Base-by-base conservation (phyloP, 2,113 vertebrate genomes). In the Phalacrocorax brasilianus region DNA sequence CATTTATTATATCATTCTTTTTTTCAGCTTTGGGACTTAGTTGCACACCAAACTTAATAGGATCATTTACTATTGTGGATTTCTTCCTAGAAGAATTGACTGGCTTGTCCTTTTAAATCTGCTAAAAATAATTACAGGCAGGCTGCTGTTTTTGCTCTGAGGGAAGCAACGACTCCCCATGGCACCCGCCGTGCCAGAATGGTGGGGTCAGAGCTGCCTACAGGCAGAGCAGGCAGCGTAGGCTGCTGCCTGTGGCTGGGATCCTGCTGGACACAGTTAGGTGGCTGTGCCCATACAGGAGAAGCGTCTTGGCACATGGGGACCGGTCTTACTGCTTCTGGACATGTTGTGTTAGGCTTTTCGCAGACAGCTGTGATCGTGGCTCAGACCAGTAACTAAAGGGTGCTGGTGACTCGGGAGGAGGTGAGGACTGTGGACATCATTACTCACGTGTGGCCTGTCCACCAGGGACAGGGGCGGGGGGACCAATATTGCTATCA, bases 391-490 rank as follows among this genome's bases (percentile, higher is more conserved):
- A 9, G 40, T 32, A 42, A 1, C 71, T 5, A 2, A 2, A 63
- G 30, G 38, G 15, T 14, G 19, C 26, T 0, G 10, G 86, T 42
- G 30, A 22, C 71, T 53, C 6, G 8, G 63, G 47, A 38, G 10
- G n/a, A 38, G 68, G 26, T 20, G 14, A 35, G 59, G 59, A 9
- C 30, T 6, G 8, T 20, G 56, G 76, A 33, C 72, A 86, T 78
- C 30, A 22, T 42, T n/a, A 11, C 52, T 68, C 75, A 49, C 2
- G 0, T 1, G 0, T 12, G 65, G 73, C 65, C 33, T 21, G 12
- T 50, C 62, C 62, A 8, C 32, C 11, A 4, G 30, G 53, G 24
- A 32, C 5, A 3, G 38, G n/a, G 44, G 44, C 15, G 44, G 44
- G 44, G 44, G 44, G 16, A 45, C 3, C 63, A 74, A 10, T 32